Evolutionary conservation across 2,113 vertebrate species (phyloP).

Genomic region (Engystomops pustulosus): DNA sequence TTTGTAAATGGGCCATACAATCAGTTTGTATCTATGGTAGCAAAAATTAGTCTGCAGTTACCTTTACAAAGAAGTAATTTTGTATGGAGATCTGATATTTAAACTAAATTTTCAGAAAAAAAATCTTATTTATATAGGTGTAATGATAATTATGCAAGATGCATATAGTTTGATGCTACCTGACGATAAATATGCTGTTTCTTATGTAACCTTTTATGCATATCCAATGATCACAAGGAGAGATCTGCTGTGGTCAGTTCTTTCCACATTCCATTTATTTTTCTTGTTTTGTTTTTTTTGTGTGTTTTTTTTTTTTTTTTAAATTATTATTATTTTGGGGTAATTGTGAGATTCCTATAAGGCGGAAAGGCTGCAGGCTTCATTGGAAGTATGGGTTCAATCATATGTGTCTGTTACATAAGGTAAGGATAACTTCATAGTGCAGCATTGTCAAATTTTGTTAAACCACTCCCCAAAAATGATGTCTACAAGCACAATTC

Average conservation of each 20-base stretch:
- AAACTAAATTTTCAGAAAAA: constrained; percentile 45
- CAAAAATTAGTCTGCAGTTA: constrained; percentile 13
- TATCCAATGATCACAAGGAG: not conserved
- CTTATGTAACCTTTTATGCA: constrained; percentile 26
- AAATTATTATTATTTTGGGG: not conserved
- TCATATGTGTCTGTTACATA: not conserved
- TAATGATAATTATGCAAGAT: constrained; percentile 47
- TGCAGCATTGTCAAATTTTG: not conserved
- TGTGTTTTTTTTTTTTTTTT: not conserved
- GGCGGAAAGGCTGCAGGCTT: not conserved
- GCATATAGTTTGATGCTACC: constrained; percentile 48
- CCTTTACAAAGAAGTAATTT: constrained; percentile 54
- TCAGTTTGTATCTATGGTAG: constrained; percentile 41
- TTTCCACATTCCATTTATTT: constrained; percentile 51
- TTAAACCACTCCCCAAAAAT: not conserved
- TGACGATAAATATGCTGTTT: constrained; percentile 23
- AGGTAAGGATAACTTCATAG: not conserved
- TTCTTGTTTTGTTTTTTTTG: not conserved
- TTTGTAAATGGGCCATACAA: constrained; percentile 46
- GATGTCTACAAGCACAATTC: constrained; percentile 64
- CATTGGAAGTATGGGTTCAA: not conserved
- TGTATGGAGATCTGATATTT: constrained; percentile 46
- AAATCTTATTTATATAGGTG: constrained; percentile 55
- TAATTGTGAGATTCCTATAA: not conserved
- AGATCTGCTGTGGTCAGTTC: constrained; percentile 16